A percentile compares a stretch with the other conserved stretches of the same genome.
Conservation (phyloP, 2,888 invertebrate genomes). For the Anodontia alba region DNA sequence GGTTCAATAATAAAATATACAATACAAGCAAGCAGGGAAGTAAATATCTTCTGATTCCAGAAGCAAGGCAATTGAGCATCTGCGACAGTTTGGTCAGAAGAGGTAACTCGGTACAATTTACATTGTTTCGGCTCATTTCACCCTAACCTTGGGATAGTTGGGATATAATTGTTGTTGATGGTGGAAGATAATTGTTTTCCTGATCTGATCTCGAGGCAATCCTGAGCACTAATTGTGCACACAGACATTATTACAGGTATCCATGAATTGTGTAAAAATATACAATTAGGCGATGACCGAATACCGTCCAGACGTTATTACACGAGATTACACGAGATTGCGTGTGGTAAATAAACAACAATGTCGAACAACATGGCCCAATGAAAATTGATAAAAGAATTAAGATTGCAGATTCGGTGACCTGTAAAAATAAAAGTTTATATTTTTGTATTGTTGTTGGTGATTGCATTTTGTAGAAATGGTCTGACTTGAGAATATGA, state of each 20-base stretch:
- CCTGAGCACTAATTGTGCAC: not conserved
- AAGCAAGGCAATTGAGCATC: no score
- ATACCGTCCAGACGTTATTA: constrained; percentile 7
- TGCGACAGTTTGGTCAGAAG: no score
- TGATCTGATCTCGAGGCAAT: not conserved
- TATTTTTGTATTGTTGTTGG: not conserved
- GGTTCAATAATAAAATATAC: no score
- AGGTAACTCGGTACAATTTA: not conserved
- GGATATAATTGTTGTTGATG: not conserved
- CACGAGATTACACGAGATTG: not conserved
- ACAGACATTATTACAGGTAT: constrained; percentile 1
- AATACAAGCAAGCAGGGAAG: no score
- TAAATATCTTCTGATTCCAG: no score
- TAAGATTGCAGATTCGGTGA: not conserved
- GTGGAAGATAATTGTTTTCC: not conserved
- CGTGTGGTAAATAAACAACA: constrained; percentile 5
- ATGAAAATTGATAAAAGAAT: not conserved
- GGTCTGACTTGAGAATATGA: no score
- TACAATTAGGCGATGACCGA: not conserved
- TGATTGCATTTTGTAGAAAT: no score
- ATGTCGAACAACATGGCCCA: not conserved
- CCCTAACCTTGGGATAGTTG: no score
- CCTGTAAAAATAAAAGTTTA: not conserved
- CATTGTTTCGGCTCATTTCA: no score
- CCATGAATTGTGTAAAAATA: not conserved